Percentiles rank a stretch among this genome's conserved stretches.
These are phyloP conservation scores for Drosophila nigritarsus DNA, from an alignment of 2,888 invertebrate genomes.

Conservation along the genomic window DNA sequence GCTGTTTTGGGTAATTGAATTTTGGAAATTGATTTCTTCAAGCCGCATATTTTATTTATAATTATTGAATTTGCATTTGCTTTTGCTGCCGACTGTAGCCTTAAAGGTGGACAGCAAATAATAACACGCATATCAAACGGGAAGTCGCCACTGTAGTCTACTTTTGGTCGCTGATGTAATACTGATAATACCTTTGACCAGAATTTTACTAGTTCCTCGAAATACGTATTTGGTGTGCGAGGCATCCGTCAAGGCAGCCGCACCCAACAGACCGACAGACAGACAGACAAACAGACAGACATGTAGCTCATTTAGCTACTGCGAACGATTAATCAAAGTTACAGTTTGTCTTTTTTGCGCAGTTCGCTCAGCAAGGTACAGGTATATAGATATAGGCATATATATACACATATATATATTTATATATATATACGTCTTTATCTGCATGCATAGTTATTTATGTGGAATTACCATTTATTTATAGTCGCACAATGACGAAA, in stretches of 20 bases:
- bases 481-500: conserved; percentile 43
- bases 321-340: conserved; percentile 69
- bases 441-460: not conserved
- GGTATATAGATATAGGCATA: not conserved
- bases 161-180: conserved; percentile 74
- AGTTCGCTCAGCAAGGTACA: conserved; percentile 12
- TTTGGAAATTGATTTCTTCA: conserved; percentile 46
- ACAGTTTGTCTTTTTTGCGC: conserved; percentile 43
- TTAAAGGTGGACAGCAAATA: not conserved
- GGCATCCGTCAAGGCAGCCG: conserved; percentile 40
- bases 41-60: conserved; percentile 33
- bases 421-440: not conserved
- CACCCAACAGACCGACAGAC: conserved; percentile 45
- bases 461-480: conserved; percentile 40
- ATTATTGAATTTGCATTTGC: conserved; percentile 41
- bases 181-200: conserved; percentile 42
- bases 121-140: conserved; percentile 1
- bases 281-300: not conserved
- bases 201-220: conserved; percentile 47
- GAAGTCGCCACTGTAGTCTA: conserved; percentile 29
- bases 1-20: conserved; percentile 47
- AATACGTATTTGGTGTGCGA: conserved; percentile 23
- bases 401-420: not conserved
- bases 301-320: conserved; percentile 17
- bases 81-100: not conserved